These are phyloP conservation scores for Clarias laeviceps DNA, from an alignment of 2,797 vertebrate species.

Conservation along the genomic window DNA sequence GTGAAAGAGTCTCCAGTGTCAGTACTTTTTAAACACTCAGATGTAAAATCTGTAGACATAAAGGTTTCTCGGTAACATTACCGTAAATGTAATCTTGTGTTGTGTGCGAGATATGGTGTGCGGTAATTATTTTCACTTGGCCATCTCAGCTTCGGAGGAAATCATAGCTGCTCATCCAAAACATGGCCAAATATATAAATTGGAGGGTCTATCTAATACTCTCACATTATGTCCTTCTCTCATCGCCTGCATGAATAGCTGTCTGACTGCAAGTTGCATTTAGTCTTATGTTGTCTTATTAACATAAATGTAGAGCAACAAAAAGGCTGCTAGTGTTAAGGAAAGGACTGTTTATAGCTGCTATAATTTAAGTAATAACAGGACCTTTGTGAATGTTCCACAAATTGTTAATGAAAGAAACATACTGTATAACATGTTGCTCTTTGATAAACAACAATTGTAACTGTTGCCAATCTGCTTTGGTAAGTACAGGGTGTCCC, in stretches of 20 bases:
- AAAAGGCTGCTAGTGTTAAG: neutral
- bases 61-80: neutral
- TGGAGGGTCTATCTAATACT: neutral
- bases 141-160: neutral
- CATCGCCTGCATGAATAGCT: neutral
- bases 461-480: neutral
- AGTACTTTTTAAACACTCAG: neutral
- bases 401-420: neutral
- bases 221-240: neutral
- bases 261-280: neutral
- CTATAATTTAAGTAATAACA: neutral
- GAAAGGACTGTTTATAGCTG: neutral
- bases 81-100: neutral
- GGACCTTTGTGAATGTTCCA: neutral
- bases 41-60: neutral
- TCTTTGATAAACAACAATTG: neutral
- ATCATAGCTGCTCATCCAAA: neutral
- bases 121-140: neutral
- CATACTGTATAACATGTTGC: neutral
- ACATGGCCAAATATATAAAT: neutral
- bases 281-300: neutral
- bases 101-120: neutral
- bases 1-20: neutral
- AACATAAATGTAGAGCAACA: neutral
- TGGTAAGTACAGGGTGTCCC: neutral